Evolutionary conservation across 2,888 invertebrate species (phyloP).

Genomic region (Spodoptera picta): DNA sequence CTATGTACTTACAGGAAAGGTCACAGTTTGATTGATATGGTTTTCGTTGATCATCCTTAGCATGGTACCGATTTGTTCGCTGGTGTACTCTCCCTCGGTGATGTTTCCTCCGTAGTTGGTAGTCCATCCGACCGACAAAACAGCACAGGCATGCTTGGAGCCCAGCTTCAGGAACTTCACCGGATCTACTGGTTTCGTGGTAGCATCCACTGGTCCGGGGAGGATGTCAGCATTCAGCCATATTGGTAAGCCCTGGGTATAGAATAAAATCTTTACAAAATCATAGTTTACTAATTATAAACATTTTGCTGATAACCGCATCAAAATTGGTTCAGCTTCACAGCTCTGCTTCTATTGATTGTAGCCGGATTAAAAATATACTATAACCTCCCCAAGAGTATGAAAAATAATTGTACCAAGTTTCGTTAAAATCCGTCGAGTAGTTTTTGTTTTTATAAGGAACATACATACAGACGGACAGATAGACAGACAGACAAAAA

Average conservation of each 20-base stretch:
- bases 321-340: no score
- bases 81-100: conserved; percentile 89
- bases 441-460: no score
- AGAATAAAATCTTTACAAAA: neutral
- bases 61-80: conserved; percentile 92
- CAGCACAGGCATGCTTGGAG: conserved; percentile 89
- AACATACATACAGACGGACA: no score
- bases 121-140: conserved; percentile 95
- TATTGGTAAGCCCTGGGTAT: conserved; percentile 90
- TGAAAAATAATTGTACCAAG: no score
- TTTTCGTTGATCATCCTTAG: conserved; percentile 86
- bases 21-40: conserved; percentile 91
- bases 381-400: no score
- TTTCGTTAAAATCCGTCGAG: no score
- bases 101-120: conserved; percentile 89
- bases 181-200: conserved; percentile 90
- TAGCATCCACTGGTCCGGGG: conserved; percentile 91
- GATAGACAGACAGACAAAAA: no score
- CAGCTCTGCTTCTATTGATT: no score
- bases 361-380: no score
- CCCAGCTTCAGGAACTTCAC: conserved; percentile 90
- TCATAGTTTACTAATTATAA: no score
- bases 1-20: conserved; percentile 90
- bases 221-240: conserved; percentile 97
- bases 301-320: no score